These are phyloP conservation scores for Ascaphus truei DNA, from an alignment of 2,113 vertebrate genomes.

Conservation along the genomic window DNA sequence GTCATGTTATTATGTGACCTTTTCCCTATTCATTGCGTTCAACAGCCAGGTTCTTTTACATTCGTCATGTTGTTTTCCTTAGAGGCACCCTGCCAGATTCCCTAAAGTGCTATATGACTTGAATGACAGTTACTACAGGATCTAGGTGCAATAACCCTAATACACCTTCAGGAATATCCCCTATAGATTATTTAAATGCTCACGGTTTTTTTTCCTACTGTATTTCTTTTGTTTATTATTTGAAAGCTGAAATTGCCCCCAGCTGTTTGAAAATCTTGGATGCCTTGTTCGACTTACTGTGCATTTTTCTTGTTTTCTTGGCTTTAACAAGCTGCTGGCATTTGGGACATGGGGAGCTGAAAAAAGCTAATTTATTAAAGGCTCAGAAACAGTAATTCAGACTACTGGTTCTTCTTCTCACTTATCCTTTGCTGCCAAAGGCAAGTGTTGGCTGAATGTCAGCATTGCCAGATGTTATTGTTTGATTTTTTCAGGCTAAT, in stretches of 20 bases:
- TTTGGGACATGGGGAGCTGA: neutral
- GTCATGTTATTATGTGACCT: no score
- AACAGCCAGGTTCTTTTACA: no score
- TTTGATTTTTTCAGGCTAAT: neutral
- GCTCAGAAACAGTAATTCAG: neutral
- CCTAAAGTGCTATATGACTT: no score
- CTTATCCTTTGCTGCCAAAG: conserved; percentile 10
- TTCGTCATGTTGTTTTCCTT: no score
- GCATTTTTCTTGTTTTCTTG: conserved; percentile 10
- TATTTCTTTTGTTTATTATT: neutral
- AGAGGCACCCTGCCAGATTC: no score
- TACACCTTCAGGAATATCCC: no score
- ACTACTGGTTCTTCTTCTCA: neutral
- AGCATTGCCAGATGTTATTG: conserved; percentile 22
- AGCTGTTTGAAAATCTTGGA: conserved; percentile 3
- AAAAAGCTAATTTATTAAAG: conserved; percentile 5
- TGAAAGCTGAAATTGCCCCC: neutral
- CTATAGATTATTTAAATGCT: no score
- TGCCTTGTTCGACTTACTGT: conserved; percentile 4
- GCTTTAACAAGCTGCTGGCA: neutral
- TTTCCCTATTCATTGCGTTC: no score
- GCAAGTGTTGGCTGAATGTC: conserved; percentile 13
- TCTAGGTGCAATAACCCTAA: no score
- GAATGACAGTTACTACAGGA: no score
- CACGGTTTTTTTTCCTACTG: neutral